Base-by-base conservation (phyloP, 2,888 invertebrate species). In the Drosophila lutescens region DNA sequence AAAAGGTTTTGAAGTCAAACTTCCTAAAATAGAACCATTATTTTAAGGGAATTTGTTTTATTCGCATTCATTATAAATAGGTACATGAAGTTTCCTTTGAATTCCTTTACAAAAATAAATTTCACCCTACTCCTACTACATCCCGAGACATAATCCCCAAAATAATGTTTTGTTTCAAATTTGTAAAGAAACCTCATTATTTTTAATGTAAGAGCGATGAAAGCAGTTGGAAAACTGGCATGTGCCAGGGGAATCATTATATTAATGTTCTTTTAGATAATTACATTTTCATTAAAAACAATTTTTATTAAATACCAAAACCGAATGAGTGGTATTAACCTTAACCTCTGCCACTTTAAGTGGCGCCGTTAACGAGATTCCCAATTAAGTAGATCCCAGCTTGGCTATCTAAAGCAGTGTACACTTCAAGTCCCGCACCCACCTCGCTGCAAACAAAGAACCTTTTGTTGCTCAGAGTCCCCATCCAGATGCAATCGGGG, bases 341-440 rank as follows among this genome's bases (percentile, higher is more conserved):
- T 17, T 47, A 26, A 57, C 58, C 59, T 32, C 23, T 10, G 59
- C 23, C 17, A 38, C 61, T 61, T 46, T 2, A 60, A 44, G 58
- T 46, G 59, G 15, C 23, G 34, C 26, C 32, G 10, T 34, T 47
- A 62, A 62, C 38, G 62, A 62, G 62, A 47, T 46, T 34, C 32
- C 23, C 63, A 62, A 62, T 63, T 62, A 62, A 62, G 54, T 38
- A 53, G 54, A 53, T 30, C 17, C 46, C 38, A 63, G 23, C 67
- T 20, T 9, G 68, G 38, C 30, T 20, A 13, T 58, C 32, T 46
- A 32, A 47, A 46, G 20, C 41, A 46, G 38, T 65, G 54, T 17
- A 4, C 55, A 51, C 67, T 51, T 32, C 43, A 44, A 32, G 62
- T 4, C 32, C 20, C 34, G 8, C 68, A 17, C 23, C 38, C 44